phyloP scores from a whole-genome alignment of 2,797 vertebrate species.

The Mus minutoides region DNA sequence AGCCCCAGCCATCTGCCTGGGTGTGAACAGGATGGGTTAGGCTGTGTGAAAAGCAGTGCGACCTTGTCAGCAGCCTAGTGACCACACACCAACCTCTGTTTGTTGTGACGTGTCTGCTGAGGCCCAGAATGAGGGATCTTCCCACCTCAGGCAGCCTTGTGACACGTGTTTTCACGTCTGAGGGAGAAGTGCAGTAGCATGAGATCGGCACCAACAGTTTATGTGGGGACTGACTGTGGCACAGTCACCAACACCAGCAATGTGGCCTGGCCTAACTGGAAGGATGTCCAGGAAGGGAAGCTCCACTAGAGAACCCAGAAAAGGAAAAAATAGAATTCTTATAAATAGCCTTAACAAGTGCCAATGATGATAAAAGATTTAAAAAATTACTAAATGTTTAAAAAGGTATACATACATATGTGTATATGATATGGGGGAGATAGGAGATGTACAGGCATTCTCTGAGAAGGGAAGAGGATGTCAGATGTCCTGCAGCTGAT shows the following conservation, averaged over 20 bases:
- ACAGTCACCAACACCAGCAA: background rate
- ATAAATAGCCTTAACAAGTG: background rate
- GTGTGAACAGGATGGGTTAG: background rate
- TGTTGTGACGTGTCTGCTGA: rapidly evolving
- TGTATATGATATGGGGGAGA: background rate
- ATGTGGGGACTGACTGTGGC: background rate
- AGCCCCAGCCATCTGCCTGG: background rate
- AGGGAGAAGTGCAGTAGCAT: background rate
- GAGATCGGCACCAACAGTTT: background rate
- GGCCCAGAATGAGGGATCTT: background rate
- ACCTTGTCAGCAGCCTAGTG: background rate
- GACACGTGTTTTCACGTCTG: rapidly evolving
- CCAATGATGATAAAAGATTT: background rate
- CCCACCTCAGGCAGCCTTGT: background rate
- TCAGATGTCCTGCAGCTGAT: background rate
- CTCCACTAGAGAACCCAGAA: background rate
- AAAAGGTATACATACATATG: background rate
- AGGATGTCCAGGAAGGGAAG: background rate
- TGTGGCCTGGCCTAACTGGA: background rate
- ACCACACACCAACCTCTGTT: background rate
- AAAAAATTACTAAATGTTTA: background rate
- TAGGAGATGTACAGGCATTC: background rate
- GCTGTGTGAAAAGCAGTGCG: background rate
- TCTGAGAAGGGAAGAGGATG: background rate
- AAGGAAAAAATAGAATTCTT: background rate